These are phyloP conservation scores for Huso huso DNA, from an alignment of 2,797 vertebrate species.

Conservation along the genomic window DNA sequence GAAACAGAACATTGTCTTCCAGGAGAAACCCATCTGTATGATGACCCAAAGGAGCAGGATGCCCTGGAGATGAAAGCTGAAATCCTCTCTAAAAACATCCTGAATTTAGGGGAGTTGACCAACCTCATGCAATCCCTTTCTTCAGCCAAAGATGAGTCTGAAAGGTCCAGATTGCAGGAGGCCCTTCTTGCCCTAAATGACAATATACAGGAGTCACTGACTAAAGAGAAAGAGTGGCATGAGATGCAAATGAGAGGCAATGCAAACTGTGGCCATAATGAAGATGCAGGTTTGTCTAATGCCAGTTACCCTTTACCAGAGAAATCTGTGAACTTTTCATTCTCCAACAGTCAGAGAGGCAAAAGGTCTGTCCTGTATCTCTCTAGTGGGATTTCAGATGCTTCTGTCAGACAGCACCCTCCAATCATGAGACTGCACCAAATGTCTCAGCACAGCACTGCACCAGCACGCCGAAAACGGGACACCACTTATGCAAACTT, in stretches of 20 bases:
- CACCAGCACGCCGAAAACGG: neutral
- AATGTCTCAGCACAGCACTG: neutral
- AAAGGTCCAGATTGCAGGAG: neutral
- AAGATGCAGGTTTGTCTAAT: neutral
- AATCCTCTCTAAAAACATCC: constrained; percentile 7
- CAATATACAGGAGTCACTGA: constrained; percentile 7
- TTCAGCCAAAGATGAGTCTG: neutral
- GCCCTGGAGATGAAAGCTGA: constrained; percentile 6
- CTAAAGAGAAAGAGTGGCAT: neutral
- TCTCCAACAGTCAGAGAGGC: neutral
- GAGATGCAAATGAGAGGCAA: neutral
- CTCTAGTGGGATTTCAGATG: neutral
- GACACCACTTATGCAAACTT: neutral
- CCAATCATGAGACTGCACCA: too few species aligned
- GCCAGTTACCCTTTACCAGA: neutral
- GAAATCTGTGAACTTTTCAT: constrained; percentile 2
- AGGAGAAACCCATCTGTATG: neutral
- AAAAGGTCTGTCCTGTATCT: neutral
- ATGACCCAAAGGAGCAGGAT: constrained; percentile 5
- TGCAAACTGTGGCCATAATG: neutral
- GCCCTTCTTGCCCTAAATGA: neutral
- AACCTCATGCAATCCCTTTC: neutral
- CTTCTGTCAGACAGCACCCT: neutral
- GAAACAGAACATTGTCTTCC: neutral
- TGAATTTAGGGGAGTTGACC: constrained; percentile 8